These are phyloP conservation scores for Cactoblastis cactorum DNA, from an alignment of 2,888 invertebrate species.

Conservation along the genomic window DNA sequence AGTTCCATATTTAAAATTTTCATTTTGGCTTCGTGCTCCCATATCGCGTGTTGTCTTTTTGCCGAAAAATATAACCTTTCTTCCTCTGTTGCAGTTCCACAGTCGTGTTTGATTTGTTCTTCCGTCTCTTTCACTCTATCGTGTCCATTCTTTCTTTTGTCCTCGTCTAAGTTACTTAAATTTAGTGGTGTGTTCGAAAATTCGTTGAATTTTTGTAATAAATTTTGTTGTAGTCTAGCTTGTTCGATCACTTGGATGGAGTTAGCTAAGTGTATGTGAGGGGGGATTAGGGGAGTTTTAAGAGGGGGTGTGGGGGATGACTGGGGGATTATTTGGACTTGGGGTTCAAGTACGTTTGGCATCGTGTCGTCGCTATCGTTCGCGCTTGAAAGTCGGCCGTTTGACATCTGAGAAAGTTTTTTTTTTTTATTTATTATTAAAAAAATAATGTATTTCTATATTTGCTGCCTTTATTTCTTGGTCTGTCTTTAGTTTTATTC, in stretches of 20 bases:
- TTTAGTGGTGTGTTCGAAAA: slow-evolving; percentile 69
- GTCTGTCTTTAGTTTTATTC: no score
- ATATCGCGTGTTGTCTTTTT: slow-evolving; percentile 69
- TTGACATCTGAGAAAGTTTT: slow-evolving; percentile 60
- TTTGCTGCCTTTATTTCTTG: no score
- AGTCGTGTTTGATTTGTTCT: slow-evolving; percentile 49
- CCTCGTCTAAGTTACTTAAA: slow-evolving; percentile 65
- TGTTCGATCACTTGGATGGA: slow-evolving; percentile 67
- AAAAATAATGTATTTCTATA: background rate
- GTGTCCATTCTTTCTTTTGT: slow-evolving; percentile 46
- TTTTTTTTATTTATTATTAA: background rate
- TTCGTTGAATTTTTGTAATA: slow-evolving; percentile 64
- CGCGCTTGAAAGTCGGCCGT: slow-evolving; percentile 72
- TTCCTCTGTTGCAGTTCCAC: slow-evolving; percentile 55
- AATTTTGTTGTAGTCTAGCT: slow-evolving; percentile 63
- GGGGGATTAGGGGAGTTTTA: slow-evolving; percentile 32
- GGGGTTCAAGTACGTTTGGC: slow-evolving; percentile 70
- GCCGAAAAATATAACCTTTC: slow-evolving; percentile 66
- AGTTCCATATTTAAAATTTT: slow-evolving; percentile 73
- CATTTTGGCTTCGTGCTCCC: slow-evolving; percentile 77
- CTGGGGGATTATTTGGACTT: slow-evolving; percentile 67
- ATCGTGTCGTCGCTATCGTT: slow-evolving; percentile 75
- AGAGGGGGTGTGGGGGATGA: slow-evolving; percentile 55
- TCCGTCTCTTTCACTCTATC: slow-evolving; percentile 40
- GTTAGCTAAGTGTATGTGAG: slow-evolving; percentile 45